Conservation (phyloP, 2,113 vertebrate genomes). For the Manacus vitellinus region DNA sequence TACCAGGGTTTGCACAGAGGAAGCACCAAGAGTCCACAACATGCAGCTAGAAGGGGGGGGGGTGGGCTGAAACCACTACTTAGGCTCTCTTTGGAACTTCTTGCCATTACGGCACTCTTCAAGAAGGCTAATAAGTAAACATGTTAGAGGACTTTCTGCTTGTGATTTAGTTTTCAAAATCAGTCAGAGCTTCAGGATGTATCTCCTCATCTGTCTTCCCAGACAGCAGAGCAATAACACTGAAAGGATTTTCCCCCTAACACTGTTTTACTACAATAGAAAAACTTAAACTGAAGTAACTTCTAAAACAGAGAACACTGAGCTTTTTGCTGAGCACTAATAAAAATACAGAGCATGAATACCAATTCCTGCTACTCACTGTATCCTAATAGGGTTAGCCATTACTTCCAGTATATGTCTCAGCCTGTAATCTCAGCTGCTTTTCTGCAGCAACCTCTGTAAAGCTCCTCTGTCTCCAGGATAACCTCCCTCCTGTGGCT, state of each 20-base stretch:
- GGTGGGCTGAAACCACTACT: background rate
- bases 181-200: background rate
- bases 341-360: background rate
- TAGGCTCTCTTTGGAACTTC: background rate
- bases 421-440: background rate
- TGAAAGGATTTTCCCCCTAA: background rate
- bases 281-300: background rate
- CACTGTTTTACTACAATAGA: background rate
- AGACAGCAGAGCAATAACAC: background rate
- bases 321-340: background rate
- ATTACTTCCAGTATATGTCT: background rate
- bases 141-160: background rate
- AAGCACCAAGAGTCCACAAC: background rate
- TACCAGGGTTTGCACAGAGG: background rate
- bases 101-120: background rate
- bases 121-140: background rate
- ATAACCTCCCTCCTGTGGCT: background rate
- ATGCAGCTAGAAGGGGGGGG: background rate
- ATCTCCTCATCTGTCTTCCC: background rate
- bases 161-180: background rate
- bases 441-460: background rate
- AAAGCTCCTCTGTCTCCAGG: background rate
- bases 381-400: background rate
- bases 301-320: background rate
- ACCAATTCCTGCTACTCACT: background rate